These are phyloP conservation scores for Papilio aristodemus DNA, from an alignment of 1,140 invertebrate species.

Conservation along the genomic window DNA sequence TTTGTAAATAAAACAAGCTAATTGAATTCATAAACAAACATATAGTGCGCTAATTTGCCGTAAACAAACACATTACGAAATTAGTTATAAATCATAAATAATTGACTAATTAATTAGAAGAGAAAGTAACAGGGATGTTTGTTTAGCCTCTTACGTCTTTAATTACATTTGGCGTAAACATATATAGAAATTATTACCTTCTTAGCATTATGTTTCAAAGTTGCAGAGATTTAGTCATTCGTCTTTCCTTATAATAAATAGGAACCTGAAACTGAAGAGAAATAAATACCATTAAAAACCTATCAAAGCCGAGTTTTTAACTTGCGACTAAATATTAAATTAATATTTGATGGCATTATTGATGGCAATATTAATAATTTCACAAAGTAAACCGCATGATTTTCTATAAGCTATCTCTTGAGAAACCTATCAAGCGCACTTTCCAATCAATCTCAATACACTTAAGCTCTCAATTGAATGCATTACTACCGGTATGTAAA, in stretches of 20 bases:
- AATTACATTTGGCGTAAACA: background rate
- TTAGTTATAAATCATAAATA: slow-evolving; percentile 4
- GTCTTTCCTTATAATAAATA: too few relatives aligned
- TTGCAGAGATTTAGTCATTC: too few relatives aligned
- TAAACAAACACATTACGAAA: slow-evolving; percentile 30
- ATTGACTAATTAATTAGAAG: background rate
- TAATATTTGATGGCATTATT: background rate
- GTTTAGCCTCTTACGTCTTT: background rate
- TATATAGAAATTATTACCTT: background rate
- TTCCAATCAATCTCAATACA: slow-evolving; percentile 26
- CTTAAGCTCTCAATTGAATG: background rate
- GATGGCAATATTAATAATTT: slow-evolving; percentile 1
- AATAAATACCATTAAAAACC: background rate
- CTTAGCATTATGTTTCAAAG: background rate
- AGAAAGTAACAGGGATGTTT: background rate
- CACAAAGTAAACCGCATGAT: slow-evolving; percentile 25
- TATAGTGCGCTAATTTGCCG: slow-evolving; percentile 21
- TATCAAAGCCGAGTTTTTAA: too few relatives aligned
- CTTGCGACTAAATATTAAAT: background rate
- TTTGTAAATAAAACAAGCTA: slow-evolving; percentile 23
- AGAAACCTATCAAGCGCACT: slow-evolving; percentile 24
- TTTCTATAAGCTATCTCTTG: slow-evolving; percentile 27
- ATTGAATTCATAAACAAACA: slow-evolving; percentile 25
- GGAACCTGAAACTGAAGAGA: background rate
- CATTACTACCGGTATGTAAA: background rate